phyloP scores from a whole-genome alignment of 2,888 invertebrate genomes.

The Torymus aiolomorphi region DNA sequence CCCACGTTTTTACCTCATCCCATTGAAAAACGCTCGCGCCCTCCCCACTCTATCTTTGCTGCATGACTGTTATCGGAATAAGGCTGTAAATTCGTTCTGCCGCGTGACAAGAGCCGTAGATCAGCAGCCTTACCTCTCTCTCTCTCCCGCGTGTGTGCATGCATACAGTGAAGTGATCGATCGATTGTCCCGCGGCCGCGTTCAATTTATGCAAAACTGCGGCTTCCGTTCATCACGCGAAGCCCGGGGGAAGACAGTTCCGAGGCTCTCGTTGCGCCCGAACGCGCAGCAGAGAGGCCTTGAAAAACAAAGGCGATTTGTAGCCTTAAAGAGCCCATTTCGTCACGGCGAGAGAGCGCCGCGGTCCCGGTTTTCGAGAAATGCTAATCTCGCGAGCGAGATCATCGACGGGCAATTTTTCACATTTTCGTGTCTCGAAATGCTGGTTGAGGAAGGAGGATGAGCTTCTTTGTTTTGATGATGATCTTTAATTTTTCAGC shows the following conservation, averaged over 20 bases:
- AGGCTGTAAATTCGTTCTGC: constrained; percentile 48
- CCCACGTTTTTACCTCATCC: too few species aligned
- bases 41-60: background rate
- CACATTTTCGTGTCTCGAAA: too few species aligned
- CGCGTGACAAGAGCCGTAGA: constrained; percentile 48
- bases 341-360: too few species aligned
- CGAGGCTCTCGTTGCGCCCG: background rate
- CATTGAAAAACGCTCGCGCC: too few species aligned
- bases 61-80: constrained; percentile 30
- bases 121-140: constrained; percentile 3
- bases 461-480: too few species aligned
- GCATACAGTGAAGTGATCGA: constrained; percentile 39
- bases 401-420: too few species aligned
- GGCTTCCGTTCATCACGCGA: constrained; percentile 52
- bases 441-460: too few species aligned
- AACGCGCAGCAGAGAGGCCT: constrained; percentile 55
- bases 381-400: too few species aligned
- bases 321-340: background rate
- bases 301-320: constrained; percentile 32
- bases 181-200: constrained; percentile 47
- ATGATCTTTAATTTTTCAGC: too few species aligned
- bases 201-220: constrained; percentile 54
- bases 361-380: too few species aligned
- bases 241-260: constrained; percentile 13
- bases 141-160: background rate